These are phyloP conservation scores for Drosophila nebulosa DNA, from an alignment of 1,140 invertebrate genomes.

Conservation along the genomic window DNA sequence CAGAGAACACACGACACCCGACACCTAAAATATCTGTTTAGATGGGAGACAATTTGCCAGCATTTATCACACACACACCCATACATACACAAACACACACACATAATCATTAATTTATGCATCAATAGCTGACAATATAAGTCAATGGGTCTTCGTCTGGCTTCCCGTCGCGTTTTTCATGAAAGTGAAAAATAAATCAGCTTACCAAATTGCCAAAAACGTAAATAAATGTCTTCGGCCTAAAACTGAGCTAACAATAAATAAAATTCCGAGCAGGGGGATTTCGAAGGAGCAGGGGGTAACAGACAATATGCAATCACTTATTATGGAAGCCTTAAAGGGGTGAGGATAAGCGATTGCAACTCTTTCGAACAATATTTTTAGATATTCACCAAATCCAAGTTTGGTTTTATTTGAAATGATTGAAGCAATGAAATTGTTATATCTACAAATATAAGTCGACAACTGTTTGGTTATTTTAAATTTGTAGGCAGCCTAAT, in stretches of 20 bases:
- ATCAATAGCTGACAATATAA: slow-evolving; percentile 78
- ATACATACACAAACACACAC: neutral
- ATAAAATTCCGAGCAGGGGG: neutral
- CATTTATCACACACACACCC: slow-evolving; percentile 34
- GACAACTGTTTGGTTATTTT: too few species aligned
- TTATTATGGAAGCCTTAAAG: neutral
- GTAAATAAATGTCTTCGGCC: slow-evolving; percentile 63
- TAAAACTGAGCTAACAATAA: slow-evolving; percentile 3
- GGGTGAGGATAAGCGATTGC: neutral
- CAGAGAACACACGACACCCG: neutral
- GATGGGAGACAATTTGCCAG: slow-evolving; percentile 24
- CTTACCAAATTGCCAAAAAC: slow-evolving; percentile 56
- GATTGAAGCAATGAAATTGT: neutral
- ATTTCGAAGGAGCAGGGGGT: neutral
- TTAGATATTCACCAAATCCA: neutral
- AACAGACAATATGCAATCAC: neutral
- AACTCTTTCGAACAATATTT: neutral
- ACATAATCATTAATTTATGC: slow-evolving; percentile 78
- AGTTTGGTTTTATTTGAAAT: neutral
- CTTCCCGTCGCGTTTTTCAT: slow-evolving; percentile 40
- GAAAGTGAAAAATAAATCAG: slow-evolving; percentile 73
- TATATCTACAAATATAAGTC: too few species aligned
- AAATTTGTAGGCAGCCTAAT: too few species aligned
- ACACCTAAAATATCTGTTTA: slow-evolving; percentile 4
- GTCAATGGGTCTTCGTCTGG: slow-evolving; percentile 76